Percentiles rank a stretch among this genome's conserved stretches.
Conservation (phyloP, 1,140 invertebrate genomes). For the Vanessa atalanta region DNA sequence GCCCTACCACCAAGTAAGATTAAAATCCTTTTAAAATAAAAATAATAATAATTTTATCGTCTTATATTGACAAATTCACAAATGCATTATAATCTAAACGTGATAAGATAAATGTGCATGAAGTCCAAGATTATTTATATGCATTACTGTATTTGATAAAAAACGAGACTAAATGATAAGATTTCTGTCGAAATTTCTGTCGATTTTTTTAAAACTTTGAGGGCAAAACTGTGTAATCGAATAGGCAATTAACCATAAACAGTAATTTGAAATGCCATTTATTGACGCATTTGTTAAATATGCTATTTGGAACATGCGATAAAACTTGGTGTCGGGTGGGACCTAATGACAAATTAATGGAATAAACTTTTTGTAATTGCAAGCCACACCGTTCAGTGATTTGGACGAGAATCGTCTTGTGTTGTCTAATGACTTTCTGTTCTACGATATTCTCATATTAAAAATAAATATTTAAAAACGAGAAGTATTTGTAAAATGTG, state of each 20-base stretch:
- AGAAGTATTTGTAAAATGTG: conserved; percentile 27
- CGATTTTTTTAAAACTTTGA: no score
- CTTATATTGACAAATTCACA: no score
- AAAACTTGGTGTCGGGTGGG: conserved; percentile 44
- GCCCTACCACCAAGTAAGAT: no score
- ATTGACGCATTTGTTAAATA: conserved; percentile 66
- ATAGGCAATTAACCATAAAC: conserved; percentile 1
- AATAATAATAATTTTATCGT: no score
- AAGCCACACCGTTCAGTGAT: conserved; percentile 33
- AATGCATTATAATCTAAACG: no score
- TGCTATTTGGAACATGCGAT: conserved; percentile 65
- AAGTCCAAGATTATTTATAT: no score
- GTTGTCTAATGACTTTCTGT: conserved; percentile 10
- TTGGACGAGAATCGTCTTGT: conserved; percentile 34
- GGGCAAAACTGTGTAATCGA: no score
- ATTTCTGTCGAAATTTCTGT: no score
- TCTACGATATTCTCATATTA: neutral
- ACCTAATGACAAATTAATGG: conserved; percentile 73
- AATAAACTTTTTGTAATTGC: conserved; percentile 53
- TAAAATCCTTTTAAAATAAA: no score
- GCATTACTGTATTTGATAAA: no score
- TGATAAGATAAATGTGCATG: no score
- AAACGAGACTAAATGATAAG: no score
- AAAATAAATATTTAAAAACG: neutral
- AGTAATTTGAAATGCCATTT: conserved; percentile 43